Conservation (phyloP, 2,888 invertebrate species). For the Chelonus formosanus region DNA sequence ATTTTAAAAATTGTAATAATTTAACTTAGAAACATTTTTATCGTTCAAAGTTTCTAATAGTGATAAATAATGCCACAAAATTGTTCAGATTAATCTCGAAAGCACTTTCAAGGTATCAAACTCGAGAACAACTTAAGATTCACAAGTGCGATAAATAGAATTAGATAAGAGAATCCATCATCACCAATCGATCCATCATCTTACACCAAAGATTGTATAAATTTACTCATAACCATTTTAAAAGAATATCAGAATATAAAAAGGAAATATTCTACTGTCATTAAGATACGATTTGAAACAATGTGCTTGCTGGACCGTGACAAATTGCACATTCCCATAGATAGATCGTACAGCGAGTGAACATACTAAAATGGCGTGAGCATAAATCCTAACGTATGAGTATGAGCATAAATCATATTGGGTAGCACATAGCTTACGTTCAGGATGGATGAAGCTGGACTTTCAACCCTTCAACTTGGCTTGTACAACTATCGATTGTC, state of each 20-base stretch:
- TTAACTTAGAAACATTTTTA: too few species aligned
- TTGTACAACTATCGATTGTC: constrained; percentile 3
- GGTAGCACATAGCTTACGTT: constrained; percentile 15
- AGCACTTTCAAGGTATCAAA: background rate
- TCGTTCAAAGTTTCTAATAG: too few species aligned
- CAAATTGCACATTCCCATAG: constrained; percentile 22
- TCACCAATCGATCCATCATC: constrained; percentile 2
- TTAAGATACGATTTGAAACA: constrained; percentile 31
- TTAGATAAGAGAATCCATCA: too few species aligned
- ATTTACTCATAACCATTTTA: too few species aligned
- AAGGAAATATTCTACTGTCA: constrained; percentile 17
- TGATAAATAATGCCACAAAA: too few species aligned
- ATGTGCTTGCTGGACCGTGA: constrained; percentile 30
- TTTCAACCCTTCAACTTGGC: constrained; percentile 3
- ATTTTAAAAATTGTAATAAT: too few species aligned
- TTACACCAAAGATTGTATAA: background rate
- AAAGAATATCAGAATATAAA: background rate
- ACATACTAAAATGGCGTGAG: constrained; percentile 36
- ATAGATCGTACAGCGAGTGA: constrained; percentile 27
- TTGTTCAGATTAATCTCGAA: too few species aligned
- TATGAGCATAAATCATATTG: constrained; percentile 46
- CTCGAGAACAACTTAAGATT: background rate
- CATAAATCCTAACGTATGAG: constrained; percentile 45
- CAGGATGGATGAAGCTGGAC: constrained; percentile 20
- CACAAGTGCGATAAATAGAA: background rate